Evolutionary conservation across 2,113 vertebrate genomes (phyloP).

Genomic region (Clinocottus analis): DNA sequence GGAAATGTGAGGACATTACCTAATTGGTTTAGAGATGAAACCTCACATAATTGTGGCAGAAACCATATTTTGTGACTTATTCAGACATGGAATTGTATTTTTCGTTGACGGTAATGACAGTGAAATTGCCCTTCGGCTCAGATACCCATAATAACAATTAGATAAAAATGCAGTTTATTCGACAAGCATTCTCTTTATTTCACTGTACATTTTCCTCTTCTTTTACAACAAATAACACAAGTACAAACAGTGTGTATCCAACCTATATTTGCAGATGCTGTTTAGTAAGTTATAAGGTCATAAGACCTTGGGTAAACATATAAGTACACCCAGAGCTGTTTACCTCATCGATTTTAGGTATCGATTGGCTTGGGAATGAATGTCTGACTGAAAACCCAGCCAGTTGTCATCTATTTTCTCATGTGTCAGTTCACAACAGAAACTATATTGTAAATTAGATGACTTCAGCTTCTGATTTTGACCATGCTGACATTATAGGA

Average conservation of each 20-base stretch:
- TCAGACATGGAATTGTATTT: slow-evolving; percentile 6
- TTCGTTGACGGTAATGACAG: background rate
- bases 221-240: background rate
- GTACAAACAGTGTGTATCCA: background rate
- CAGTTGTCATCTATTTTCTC: slow-evolving; percentile 43
- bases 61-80: background rate
- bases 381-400: slow-evolving; percentile 50
- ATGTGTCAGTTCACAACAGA: slow-evolving; percentile 35
- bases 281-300: slow-evolving; percentile 27
- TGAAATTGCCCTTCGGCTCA: background rate
- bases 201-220: background rate
- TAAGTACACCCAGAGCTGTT: slow-evolving; percentile 31
- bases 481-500: slow-evolving; percentile 26
- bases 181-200: background rate
- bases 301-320: slow-evolving; percentile 19
- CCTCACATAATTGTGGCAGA: background rate
- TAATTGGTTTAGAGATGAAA: slow-evolving; percentile 20
- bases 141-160: background rate
- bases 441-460: background rate
- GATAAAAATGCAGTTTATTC: slow-evolving; percentile 10
- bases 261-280: background rate
- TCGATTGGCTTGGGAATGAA: slow-evolving; percentile 48
- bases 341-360: slow-evolving; percentile 68
- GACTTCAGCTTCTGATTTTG: slow-evolving; percentile 1
- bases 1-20: slow-evolving; percentile 8